A percentile compares a stretch with the other conserved stretches of the same genome.
These are phyloP conservation scores for Arrhopalites spinosus DNA, from an alignment of 2,888 invertebrate species.

Conservation along the genomic window DNA sequence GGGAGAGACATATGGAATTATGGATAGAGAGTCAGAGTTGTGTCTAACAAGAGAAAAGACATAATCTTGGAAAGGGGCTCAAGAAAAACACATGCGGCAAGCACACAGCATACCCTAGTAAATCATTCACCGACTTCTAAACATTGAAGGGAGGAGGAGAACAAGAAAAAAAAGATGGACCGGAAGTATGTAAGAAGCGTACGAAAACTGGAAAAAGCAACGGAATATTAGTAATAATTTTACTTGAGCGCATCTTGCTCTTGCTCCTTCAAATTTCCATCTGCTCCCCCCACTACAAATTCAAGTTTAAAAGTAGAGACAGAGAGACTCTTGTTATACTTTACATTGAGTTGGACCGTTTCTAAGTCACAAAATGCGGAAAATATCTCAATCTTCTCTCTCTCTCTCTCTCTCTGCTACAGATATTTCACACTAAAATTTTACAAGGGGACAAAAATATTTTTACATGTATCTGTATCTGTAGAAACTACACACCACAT, in stretches of 20 bases:
- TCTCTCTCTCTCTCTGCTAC: not conserved
- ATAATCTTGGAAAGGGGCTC: too few relatives aligned
- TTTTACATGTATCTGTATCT: too few relatives aligned
- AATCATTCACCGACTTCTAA: constrained; percentile 25
- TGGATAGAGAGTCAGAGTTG: too few relatives aligned
- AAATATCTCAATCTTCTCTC: not conserved
- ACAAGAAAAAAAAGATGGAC: too few relatives aligned
- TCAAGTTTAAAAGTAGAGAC: too few relatives aligned
- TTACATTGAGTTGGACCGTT: not conserved
- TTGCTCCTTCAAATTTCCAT: not conserved
- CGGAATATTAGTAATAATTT: constrained; percentile 12
- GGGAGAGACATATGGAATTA: too few relatives aligned
- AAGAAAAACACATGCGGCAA: constrained; percentile 8
- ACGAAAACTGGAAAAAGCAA: constrained; percentile 3
- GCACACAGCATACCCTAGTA: constrained; percentile 4
- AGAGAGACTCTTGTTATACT: too few relatives aligned
- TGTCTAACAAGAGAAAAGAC: too few relatives aligned
- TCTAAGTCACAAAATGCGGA: not conserved
- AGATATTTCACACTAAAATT: too few relatives aligned
- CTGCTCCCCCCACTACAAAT: not conserved
- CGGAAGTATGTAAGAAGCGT: constrained; percentile 27
- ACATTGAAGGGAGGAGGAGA: too few relatives aligned
- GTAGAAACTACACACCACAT: constrained; percentile 9
- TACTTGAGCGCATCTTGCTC: not conserved
- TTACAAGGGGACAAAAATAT: too few relatives aligned